A percentile compares a stretch with the other conserved stretches of the same genome.
phyloP scores from a whole-genome alignment of 2,797 vertebrate genomes.

The Smutsia temminckii region DNA sequence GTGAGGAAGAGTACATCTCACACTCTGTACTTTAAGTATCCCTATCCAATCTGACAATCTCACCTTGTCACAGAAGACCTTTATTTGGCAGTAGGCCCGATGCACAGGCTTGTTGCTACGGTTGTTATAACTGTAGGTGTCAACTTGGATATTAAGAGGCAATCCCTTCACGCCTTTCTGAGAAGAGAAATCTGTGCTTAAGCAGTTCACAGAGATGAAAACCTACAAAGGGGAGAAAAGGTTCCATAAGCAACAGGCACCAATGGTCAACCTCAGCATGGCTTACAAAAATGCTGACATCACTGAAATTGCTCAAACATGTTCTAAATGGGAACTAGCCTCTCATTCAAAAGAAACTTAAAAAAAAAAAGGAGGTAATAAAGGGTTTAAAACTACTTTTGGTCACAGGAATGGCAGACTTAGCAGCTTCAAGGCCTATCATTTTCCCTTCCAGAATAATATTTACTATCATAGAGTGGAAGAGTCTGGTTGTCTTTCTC shows the following conservation, averaged over 20 bases:
- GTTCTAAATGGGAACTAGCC: not conserved
- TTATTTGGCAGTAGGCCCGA: slow-evolving; percentile 97
- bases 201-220: slow-evolving; percentile 98
- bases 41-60: not conserved
- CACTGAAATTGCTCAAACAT: not conserved
- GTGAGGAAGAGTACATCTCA: not conserved
- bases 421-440: not conserved
- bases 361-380: not conserved
- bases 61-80: slow-evolving; percentile 99
- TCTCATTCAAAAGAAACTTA: not conserved
- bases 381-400: not conserved
- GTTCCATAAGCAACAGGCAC: not conserved
- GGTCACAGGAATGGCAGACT: not conserved
- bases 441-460: not conserved
- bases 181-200: slow-evolving; percentile 99
- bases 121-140: slow-evolving; percentile 99
- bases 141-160: slow-evolving; percentile 96
- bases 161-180: slow-evolving; percentile 99
- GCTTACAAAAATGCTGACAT: not conserved
- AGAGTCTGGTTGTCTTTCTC: not conserved
- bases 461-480: rapidly evolving
- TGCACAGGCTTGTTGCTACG: slow-evolving; percentile 99
- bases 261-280: rapidly evolving
- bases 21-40: rapidly evolving
- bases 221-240: slow-evolving; percentile 86